Percentiles rank a stretch among this genome's conserved stretches.
Conservation (phyloP, 2,888 invertebrate species). For the Zootermopsis nevadensis region DNA sequence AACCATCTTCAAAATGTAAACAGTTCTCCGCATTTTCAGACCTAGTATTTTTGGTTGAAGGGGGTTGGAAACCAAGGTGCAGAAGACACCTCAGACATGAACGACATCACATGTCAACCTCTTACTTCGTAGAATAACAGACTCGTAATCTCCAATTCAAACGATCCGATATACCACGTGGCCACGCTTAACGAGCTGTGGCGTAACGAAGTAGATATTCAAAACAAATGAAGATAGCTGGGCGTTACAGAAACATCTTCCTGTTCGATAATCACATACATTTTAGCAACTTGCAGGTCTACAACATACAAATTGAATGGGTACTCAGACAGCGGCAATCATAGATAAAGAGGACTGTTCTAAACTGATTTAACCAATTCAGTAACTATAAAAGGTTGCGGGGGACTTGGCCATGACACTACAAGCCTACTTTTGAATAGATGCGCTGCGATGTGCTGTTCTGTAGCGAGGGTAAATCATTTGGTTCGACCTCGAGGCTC, state of each 20-base stretch:
- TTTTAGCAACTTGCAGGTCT: background rate
- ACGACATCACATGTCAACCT: too few species aligned
- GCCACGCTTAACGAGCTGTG: background rate
- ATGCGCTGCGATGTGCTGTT: background rate
- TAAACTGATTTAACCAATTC: conserved; percentile 7
- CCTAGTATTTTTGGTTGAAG: too few species aligned
- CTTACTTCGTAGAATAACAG: background rate
- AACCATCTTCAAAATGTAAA: too few species aligned
- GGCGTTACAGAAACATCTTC: conserved; percentile 5
- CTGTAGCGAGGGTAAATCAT: background rate
- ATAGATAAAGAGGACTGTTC: background rate
- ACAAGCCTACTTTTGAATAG: background rate
- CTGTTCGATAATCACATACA: background rate
- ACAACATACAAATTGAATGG: background rate
- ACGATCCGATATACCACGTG: background rate
- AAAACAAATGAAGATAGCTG: background rate
- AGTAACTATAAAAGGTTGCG: background rate
- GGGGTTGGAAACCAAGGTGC: too few species aligned
- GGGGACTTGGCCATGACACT: background rate
- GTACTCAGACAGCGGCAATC: background rate
- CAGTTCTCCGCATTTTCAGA: too few species aligned
- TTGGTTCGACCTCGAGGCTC: conserved; percentile 4
- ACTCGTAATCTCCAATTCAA: background rate
- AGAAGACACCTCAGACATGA: too few species aligned
- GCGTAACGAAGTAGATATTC: background rate